These are phyloP conservation scores for Gorsachius magnificus DNA, from an alignment of 2,797 vertebrate species.

Conservation along the genomic window DNA sequence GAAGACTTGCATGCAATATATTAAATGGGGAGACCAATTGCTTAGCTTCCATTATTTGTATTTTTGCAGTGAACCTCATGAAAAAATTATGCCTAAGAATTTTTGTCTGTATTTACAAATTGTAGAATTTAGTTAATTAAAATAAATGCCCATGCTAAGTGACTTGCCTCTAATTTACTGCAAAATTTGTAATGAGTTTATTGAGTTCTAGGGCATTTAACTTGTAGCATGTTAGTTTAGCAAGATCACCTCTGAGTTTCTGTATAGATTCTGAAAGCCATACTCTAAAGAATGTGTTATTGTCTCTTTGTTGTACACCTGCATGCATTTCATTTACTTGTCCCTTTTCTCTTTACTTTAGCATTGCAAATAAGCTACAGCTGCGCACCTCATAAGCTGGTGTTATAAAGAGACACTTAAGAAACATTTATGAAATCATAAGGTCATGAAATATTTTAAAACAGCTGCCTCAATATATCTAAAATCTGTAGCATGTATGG, in stretches of 20 bases:
- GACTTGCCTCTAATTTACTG: neutral
- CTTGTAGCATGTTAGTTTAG: neutral
- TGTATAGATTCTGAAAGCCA: neutral
- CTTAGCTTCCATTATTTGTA: neutral
- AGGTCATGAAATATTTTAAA: neutral
- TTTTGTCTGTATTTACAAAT: neutral
- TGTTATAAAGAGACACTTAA: neutral
- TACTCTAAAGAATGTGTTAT: neutral
- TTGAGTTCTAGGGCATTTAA: neutral
- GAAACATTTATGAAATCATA: neutral
- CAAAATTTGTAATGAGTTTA: neutral
- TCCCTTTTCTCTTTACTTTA: neutral
- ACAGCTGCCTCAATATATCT: neutral
- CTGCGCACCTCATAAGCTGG: neutral
- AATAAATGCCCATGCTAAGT: neutral
- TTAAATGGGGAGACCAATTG: neutral
- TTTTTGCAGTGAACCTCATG: neutral
- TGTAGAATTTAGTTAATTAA: neutral
- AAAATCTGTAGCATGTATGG: neutral
- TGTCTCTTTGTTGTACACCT: neutral
- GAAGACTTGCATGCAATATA: neutral
- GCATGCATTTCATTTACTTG: neutral
- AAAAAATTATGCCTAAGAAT: neutral
- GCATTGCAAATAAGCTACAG: neutral
- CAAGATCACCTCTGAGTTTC: neutral